Conservation (phyloP, 2,113 vertebrate species). For the Sphyrna mokarran region DNA sequence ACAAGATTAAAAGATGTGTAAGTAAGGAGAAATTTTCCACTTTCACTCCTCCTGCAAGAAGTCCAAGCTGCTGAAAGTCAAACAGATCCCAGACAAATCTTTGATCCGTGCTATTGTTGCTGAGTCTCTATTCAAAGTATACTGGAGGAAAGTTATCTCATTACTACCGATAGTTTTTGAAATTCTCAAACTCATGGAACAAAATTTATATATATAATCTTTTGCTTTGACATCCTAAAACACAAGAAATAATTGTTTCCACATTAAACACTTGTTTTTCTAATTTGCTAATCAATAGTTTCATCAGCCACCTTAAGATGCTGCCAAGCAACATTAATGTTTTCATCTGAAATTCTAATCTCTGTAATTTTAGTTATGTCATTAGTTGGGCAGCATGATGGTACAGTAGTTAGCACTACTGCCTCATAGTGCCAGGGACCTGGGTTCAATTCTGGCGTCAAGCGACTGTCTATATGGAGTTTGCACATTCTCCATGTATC, state of each 20-base stretch:
- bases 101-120: not conserved
- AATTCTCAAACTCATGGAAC: not conserved
- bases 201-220: not conserved
- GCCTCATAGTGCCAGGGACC: too few relatives aligned
- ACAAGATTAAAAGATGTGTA: not conserved
- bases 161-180: not conserved
- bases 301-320: not conserved
- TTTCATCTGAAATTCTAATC: not conserved
- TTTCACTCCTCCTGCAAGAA: not conserved
- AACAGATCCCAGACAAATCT: not conserved
- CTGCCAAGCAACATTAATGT: not conserved
- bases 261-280: not conserved
- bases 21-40: not conserved
- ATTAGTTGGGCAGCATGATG: not conserved
- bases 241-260: not conserved
- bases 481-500: too few relatives aligned
- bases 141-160: not conserved
- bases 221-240: not conserved
- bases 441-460: too few relatives aligned
- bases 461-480: too few relatives aligned
- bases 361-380: not conserved
- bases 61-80: not conserved
- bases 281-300: not conserved
- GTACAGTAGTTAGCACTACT: too few relatives aligned
- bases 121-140: not conserved